phyloP scores from a whole-genome alignment of 2,113 vertebrate species.

The Colinus virginianus region DNA sequence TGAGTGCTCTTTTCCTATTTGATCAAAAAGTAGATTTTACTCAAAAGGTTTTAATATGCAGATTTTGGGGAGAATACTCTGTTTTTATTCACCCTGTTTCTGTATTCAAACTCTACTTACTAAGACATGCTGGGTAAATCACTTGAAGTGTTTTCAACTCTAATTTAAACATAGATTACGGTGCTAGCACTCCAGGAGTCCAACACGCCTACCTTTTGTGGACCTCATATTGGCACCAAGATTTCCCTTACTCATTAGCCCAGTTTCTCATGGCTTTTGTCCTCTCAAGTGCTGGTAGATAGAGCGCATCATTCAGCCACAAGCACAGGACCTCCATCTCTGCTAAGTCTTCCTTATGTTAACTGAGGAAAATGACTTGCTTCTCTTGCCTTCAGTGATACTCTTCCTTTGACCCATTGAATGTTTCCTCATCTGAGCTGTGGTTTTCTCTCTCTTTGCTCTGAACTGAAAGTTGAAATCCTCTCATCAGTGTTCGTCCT shows the following conservation, averaged over 20 bases:
- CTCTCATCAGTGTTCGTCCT: not conserved
- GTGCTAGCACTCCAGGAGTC: not conserved
- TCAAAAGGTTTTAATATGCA: not conserved
- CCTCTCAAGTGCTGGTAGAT: not conserved
- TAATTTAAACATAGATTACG: not conserved
- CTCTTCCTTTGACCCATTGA: conserved; percentile 27
- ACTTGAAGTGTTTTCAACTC: not conserved
- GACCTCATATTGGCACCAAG: not conserved
- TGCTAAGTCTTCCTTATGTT: conserved; percentile 21
- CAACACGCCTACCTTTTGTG: not conserved
- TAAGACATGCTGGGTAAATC: not conserved
- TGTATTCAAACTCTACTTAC: not conserved
- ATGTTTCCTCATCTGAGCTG: not conserved
- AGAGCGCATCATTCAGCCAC: not conserved
- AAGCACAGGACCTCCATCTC: not conserved
- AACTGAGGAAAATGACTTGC: conserved; percentile 9
- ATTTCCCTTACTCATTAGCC: not conserved
- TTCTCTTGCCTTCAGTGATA: conserved; percentile 57
- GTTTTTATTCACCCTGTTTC: not conserved
- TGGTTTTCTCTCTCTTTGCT: conserved; percentile 21
- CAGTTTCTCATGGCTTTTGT: not conserved
- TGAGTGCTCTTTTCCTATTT: not conserved
- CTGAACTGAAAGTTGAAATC: not conserved
- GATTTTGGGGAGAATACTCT: not conserved
- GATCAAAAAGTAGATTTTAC: not conserved